A percentile compares a stretch with the other conserved stretches of the same genome.
These are phyloP conservation scores for Athalia circularis DNA, from an alignment of 2,888 invertebrate genomes.

Conservation along the genomic window DNA sequence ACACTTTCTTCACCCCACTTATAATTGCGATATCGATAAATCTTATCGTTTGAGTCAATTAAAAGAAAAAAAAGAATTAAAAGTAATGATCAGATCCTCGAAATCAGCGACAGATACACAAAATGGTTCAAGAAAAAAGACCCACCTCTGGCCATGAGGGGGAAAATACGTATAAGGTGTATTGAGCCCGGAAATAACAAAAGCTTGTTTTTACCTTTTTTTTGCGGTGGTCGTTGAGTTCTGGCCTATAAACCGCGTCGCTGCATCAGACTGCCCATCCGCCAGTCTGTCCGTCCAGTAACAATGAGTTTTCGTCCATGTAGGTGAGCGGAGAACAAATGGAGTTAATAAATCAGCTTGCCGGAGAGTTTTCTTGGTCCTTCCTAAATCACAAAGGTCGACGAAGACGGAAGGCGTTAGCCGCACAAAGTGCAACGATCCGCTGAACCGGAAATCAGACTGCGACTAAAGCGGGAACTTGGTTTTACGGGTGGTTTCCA, in stretches of 20 bases:
- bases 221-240: background rate
- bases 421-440: slow-evolving; percentile 29
- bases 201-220: background rate
- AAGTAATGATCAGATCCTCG: no score
- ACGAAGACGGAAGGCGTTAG: slow-evolving; percentile 31
- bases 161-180: background rate
- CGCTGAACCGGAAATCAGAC: slow-evolving; percentile 36
- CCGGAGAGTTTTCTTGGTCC: slow-evolving; percentile 28
- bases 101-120: no score
- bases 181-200: slow-evolving; percentile 6
- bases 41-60: no score
- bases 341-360: slow-evolving; percentile 41
- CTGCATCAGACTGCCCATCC: background rate
- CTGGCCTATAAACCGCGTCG: background rate
- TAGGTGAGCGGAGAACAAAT: slow-evolving; percentile 25
- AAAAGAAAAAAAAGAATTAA: no score
- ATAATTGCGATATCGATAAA: no score
- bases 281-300: slow-evolving; percentile 9
- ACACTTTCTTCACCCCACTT: no score
- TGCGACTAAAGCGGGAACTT: slow-evolving; percentile 29
- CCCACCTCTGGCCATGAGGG: no score
- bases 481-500: slow-evolving; percentile 1
- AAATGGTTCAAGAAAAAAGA: no score
- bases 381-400: slow-evolving; percentile 40
- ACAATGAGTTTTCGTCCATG: background rate